Base-by-base conservation (phyloP, 2,113 vertebrate species). In the Amia ocellicauda region DNA sequence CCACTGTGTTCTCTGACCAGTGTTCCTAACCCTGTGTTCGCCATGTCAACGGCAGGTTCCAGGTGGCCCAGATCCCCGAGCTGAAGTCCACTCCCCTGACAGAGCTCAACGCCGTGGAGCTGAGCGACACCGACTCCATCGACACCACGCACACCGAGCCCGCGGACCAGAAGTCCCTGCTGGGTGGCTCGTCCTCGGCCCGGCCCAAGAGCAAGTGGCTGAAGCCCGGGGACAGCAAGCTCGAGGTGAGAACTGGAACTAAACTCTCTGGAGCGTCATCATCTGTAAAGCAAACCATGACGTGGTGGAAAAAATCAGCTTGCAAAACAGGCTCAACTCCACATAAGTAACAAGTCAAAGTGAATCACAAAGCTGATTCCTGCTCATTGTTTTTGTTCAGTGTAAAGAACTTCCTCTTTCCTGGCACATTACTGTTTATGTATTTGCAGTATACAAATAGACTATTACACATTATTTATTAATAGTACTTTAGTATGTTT, bases 1-100 rank as follows among this genome's bases (percentile, higher is more conserved):
- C n/a, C n/a, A 13, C 5, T 45, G 13, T 45, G 43, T 16, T 5
- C 43, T 8, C 43, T 3, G n/a, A n/a, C 11, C 17, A 45, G 43
- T 3, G 43, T n/a, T 23, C 7, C 13, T 19, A 19, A 41, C 41
- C 41, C 40, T 29, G 43, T 29, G 17, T 31, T 7, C 19, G 28
- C 22, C 29, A 10, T 9, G 57, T 43, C 2, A 60, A 61, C 55
- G 11, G 11, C 77, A 98, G 96, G 82, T 98, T 98, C 75, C 93
- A 93, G 2, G 96, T 98, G 31, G 93, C 96, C 64, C 91, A 94
- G 62, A 98, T 98, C 74, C 93, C 91, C 0, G 96, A 98, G 75
- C 84, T 90, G 64, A 90, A 88, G 67, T 66, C 81, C 0, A 74
- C 68, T 55, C 40, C 67, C 0, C 42, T 82, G 5, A 88, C 89